phyloP scores from a whole-genome alignment of 2,888 invertebrate species.

The Drosophila atripex region DNA sequence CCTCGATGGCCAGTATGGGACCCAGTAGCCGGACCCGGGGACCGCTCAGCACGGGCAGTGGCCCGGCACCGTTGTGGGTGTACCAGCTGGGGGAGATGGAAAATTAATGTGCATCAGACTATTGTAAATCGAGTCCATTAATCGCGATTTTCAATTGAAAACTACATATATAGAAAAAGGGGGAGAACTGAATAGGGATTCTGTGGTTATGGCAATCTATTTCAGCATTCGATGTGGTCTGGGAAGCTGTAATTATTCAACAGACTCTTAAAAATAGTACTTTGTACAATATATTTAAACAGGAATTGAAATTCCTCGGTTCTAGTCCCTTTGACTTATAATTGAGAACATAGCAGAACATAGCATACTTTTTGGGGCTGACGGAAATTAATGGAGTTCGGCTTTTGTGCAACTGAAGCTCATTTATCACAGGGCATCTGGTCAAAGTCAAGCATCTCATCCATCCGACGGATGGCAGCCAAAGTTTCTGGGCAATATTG shows the following conservation, averaged over 20 bases:
- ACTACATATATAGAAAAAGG: neutral
- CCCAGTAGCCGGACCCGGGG: slow-evolving; percentile 88
- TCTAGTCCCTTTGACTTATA: slow-evolving; percentile 3
- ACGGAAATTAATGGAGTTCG: slow-evolving; percentile 28
- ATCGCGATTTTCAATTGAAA: slow-evolving; percentile 38
- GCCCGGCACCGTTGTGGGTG: slow-evolving; percentile 87
- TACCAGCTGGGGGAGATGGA: slow-evolving; percentile 86
- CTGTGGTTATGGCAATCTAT: slow-evolving; percentile 19
- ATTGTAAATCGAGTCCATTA: slow-evolving; percentile 38
- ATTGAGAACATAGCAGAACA: slow-evolving; percentile 5
- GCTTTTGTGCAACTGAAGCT: slow-evolving; percentile 12
- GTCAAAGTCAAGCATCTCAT: slow-evolving; percentile 5
- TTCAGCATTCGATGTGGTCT: neutral
- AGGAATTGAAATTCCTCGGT: slow-evolving; percentile 3
- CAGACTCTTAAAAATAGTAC: neutral
- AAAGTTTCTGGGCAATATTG: slow-evolving; percentile 9
- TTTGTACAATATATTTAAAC: neutral
- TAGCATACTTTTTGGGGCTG: slow-evolving; percentile 9
- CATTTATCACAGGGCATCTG: slow-evolving; percentile 37
- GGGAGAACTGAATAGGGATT: neutral
- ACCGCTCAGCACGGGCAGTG: slow-evolving; percentile 87
- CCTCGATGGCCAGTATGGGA: slow-evolving; percentile 89
- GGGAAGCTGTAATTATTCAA: neutral
- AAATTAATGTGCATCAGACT: slow-evolving; percentile 17
- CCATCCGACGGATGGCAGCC: slow-evolving; percentile 3